Evolutionary conservation across 2,797 vertebrate species (phyloP).

Genomic region (Benthosema pterotum): DNA sequence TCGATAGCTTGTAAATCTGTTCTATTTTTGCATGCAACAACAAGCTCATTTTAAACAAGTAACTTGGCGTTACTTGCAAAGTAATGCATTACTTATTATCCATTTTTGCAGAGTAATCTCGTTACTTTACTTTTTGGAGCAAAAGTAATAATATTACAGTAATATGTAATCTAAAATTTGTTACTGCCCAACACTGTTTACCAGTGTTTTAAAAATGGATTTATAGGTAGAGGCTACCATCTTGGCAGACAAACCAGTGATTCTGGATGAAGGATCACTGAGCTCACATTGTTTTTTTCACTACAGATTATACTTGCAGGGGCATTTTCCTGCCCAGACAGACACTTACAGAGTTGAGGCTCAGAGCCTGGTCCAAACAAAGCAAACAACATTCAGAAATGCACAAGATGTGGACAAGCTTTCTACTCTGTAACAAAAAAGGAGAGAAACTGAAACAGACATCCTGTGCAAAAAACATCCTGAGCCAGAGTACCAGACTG

Average conservation of each 20-base stretch:
- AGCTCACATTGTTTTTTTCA: slow-evolving; percentile 24
- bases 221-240: slow-evolving; percentile 39
- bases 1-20: too few relatives aligned
- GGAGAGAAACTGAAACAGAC: not conserved
- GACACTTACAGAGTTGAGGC: not conserved
- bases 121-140: too few relatives aligned
- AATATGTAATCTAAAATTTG: too few relatives aligned
- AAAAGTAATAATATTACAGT: too few relatives aligned
- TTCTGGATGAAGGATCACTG: slow-evolving; percentile 42
- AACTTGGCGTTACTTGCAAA: too few relatives aligned
- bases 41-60: too few relatives aligned
- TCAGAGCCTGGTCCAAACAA: too few relatives aligned
- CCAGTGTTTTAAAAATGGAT: slow-evolving; percentile 32
- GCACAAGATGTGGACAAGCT: not conserved
- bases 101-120: too few relatives aligned
- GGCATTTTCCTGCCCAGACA: not conserved
- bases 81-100: too few relatives aligned
- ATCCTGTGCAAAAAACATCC: not conserved
- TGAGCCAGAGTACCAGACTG: not conserved
- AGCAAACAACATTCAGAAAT: too few relatives aligned
- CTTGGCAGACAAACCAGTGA: slow-evolving; percentile 30
- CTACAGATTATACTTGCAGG: slow-evolving; percentile 4
- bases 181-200: too few relatives aligned
- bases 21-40: too few relatives aligned
- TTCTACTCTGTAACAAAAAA: not conserved